These are phyloP conservation scores for Meda fulgida DNA, from an alignment of 2,797 vertebrate genomes.

Conservation along the genomic window DNA sequence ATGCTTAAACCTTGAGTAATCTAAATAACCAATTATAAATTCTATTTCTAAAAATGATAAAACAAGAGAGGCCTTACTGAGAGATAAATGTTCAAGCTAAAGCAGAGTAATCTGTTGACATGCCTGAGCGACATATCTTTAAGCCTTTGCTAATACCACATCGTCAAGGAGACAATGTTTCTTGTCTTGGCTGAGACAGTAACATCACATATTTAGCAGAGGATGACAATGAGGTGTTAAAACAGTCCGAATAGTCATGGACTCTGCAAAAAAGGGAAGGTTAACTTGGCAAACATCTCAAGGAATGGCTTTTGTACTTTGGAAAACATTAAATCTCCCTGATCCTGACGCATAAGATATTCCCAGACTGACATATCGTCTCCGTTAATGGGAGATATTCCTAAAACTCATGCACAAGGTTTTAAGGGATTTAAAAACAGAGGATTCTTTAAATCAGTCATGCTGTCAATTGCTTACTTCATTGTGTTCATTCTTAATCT, in stretches of 20 bases:
- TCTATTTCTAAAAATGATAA: conserved; percentile 14
- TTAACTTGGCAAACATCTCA: conserved; percentile 74
- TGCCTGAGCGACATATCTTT: conserved; percentile 73
- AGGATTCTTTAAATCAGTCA: conserved; percentile 70
- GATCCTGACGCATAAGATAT: conserved; percentile 76
- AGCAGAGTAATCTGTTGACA: conserved; percentile 70
- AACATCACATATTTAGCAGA: conserved; percentile 73
- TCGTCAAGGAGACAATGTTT: conserved; percentile 64
- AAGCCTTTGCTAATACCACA: conserved; percentile 70
- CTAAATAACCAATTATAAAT: conserved; percentile 1
- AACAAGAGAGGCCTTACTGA: conserved; percentile 42
- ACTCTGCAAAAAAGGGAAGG: conserved; percentile 62
- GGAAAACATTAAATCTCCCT: conserved; percentile 77
- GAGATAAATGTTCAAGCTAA: conserved; percentile 65
- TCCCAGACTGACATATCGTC: conserved; percentile 75
- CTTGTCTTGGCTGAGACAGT: conserved; percentile 74
- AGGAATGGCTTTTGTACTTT: conserved; percentile 77
- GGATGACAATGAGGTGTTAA: conserved; percentile 73
- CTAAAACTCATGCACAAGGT: conserved; percentile 71
- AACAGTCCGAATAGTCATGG: conserved; percentile 58
- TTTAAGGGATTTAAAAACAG: conserved; percentile 79
- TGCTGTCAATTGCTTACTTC: conserved; percentile 74
- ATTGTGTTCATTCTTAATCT: conserved; percentile 68
- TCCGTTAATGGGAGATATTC: conserved; percentile 76
- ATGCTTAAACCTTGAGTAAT: conserved; percentile 3